phyloP scores from a whole-genome alignment of 2,888 invertebrate species.

The Sceliomorpha sp. region DNA sequence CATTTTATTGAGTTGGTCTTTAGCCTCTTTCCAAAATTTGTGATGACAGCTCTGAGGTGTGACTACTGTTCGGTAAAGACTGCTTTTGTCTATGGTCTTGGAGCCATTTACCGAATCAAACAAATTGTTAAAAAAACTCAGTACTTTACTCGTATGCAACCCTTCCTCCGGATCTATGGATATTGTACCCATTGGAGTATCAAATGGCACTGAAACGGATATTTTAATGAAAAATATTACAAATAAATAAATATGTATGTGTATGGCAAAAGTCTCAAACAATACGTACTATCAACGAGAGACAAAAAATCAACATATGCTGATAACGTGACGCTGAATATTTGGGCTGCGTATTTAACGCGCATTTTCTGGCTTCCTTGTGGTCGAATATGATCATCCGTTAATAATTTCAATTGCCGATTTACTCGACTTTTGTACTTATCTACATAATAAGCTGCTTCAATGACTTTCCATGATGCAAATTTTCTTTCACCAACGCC shows the following conservation, averaged over 20 bases:
- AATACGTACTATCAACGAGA: too few species aligned
- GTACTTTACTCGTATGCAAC: not conserved
- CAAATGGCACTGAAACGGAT: not conserved
- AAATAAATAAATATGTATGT: too few species aligned
- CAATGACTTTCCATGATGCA: too few species aligned
- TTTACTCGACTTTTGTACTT: too few species aligned
- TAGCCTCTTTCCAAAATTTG: constrained; percentile 9
- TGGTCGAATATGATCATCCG: constrained; percentile 17
- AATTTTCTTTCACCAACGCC: too few species aligned
- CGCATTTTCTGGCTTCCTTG: constrained; percentile 16
- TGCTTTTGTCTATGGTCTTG: not conserved
- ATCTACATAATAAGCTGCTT: too few species aligned
- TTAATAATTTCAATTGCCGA: too few species aligned
- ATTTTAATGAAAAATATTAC: too few species aligned
- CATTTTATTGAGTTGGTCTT: not conserved
- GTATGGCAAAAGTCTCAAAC: too few species aligned
- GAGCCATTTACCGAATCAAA: constrained; percentile 7
- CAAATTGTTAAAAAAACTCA: constrained; percentile 10
- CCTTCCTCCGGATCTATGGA: constrained; percentile 1
- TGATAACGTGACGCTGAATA: constrained; percentile 22
- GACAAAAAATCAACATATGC: not conserved
- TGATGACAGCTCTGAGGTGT: not conserved
- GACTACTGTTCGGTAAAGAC: constrained; percentile 1
- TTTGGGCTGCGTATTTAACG: constrained; percentile 28
- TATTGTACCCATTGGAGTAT: not conserved